Evolutionary conservation across 2,113 vertebrate species (phyloP), one percentile per base, ranked within the genome.

Genomic region (Lycaon pictus): DNA sequence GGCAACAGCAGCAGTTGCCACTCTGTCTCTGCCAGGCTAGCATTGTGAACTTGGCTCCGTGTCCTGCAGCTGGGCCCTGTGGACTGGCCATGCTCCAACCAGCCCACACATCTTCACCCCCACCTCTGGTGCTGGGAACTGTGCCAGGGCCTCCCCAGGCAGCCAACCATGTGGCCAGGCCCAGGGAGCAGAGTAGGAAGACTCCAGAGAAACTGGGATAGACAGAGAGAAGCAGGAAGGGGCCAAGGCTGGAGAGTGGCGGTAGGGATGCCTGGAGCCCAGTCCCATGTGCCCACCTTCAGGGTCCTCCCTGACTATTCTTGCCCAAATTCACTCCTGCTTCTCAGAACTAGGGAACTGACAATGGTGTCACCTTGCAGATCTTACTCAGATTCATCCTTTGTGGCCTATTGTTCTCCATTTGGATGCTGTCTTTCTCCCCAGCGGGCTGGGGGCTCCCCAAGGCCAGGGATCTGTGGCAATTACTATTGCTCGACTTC

Each of bases 51-150:
- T 94, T 97, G 92, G 94, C 95, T 88, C 55, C 63, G 76, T 0
- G 84, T 93, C 94, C 79, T 83, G 95, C 88, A 97, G 94, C 95
- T 98, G 95, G 94, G 89, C 72, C 77, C 53, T 65, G 92, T 8
- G 62, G 93, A 9, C 74, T 98, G 96, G 90, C 94, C 63, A 77
- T 29, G 53, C n/a, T 94, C 94, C 95, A 96, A 32, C 1, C 67
- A 92, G 25, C 86, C 95, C 93, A 89, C 82, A 63, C 22, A 62
- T 86, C 82, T 93, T 97, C 69, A 89, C 74, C 81, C 90, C 80
- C 25, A 90, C 90, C 91, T 90, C 93, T 96, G 95, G 74, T 23
- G 67, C 74, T 88, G 82, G 93, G 95, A 94, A 13, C 48, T 35
- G 63, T 48, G 93, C 96, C 97, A 97, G 43, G 77, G 37, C 89